phyloP scores from a whole-genome alignment of 92 coral and sea anemone genomes.

The Umimayanthus chanpuru region DNA sequence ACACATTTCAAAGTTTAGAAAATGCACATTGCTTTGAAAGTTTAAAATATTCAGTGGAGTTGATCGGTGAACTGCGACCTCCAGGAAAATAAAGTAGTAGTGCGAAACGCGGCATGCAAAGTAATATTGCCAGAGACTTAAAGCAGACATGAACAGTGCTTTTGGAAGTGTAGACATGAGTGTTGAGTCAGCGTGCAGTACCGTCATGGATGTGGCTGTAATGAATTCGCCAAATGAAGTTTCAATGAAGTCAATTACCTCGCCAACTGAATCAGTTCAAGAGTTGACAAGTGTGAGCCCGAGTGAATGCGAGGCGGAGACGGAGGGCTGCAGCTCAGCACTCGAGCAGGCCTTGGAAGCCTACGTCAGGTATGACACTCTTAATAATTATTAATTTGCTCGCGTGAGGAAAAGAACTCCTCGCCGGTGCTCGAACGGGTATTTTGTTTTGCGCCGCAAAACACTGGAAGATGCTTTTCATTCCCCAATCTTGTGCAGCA shows the following conservation, averaged over 20 bases:
- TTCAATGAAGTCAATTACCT: conserved; percentile 40
- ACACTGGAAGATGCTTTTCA: neutral
- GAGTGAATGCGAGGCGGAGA: conserved; percentile 16
- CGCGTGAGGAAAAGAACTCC: neutral
- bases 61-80: conserved; percentile 25
- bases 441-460: neutral
- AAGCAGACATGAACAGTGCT: conserved; percentile 5
- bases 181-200: conserved; percentile 19
- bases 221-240: conserved; percentile 43
- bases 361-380: conserved; percentile 5
- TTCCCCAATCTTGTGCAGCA: neutral
- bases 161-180: conserved; percentile 15
- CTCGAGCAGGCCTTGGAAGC: conserved; percentile 38
- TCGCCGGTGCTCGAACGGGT: neutral
- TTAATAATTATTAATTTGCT: neutral
- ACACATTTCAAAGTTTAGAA: conserved; percentile 7
- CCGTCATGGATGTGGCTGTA: conserved; percentile 21
- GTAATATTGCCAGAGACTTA: neutral
- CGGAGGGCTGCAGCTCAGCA: neutral
- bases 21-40: conserved; percentile 34
- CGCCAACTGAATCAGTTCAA: conserved; percentile 36
- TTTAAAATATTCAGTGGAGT: conserved; percentile 21
- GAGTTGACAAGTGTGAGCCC: conserved; percentile 19
- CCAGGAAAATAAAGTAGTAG: neutral
- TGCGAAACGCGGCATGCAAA: neutral